Conservation (phyloP, 1,140 invertebrate species). For the Zophobas atratus region DNA sequence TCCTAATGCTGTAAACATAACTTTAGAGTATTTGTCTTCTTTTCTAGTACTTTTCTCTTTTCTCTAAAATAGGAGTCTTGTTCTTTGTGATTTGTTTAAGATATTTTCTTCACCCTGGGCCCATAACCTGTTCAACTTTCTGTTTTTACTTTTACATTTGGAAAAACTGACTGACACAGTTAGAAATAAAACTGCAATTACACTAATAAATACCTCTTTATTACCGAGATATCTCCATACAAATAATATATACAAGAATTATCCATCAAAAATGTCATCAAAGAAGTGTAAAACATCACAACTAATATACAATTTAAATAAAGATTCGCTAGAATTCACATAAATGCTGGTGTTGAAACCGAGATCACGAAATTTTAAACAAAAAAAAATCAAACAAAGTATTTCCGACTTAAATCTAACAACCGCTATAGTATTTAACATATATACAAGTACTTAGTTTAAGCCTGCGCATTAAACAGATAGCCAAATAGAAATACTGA, state of each 20-base stretch:
- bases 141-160: no score
- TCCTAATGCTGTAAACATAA: no score
- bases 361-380: conserved; percentile 7
- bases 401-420: background rate
- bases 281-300: conserved; percentile 6
- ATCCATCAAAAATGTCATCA: conserved; percentile 15
- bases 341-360: conserved; percentile 22
- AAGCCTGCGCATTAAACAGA: background rate
- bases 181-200: conserved; percentile 1
- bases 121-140: no score
- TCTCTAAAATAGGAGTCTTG: no score
- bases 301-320: conserved; percentile 5
- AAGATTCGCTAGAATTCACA: conserved; percentile 16
- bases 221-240: conserved; percentile 28
- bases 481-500: conserved; percentile 33
- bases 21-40: no score
- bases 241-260: conserved; percentile 46
- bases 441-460: conserved; percentile 26
- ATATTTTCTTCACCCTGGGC: no score
- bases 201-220: background rate
- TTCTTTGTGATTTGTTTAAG: no score
- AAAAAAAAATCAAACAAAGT: conserved; percentile 13
- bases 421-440: conserved; percentile 1
- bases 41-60: no score
- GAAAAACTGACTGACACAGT: background rate